Conservation (phyloP, 2,888 invertebrate genomes). For the Caradrina clavipalpis region DNA sequence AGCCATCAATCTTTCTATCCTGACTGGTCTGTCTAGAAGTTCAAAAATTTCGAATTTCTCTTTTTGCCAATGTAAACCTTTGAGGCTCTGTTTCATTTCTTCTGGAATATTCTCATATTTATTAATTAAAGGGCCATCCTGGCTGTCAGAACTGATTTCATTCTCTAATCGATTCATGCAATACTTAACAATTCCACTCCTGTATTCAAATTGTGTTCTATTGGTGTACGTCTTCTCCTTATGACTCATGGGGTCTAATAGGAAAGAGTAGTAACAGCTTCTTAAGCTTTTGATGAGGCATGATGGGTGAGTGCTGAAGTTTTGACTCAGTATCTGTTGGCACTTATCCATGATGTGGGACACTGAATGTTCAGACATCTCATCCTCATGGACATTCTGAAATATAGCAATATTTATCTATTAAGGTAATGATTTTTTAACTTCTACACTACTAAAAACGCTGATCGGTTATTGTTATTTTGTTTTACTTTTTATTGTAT, state of each 20-base stretch:
- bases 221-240: conserved; percentile 82
- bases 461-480: too few species aligned
- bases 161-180: conserved; percentile 83
- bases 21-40: conserved; percentile 77
- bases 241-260: conserved; percentile 78
- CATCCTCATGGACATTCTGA: conserved; percentile 86
- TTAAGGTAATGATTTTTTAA: background rate
- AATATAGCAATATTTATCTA: conserved; percentile 61
- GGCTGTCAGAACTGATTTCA: conserved; percentile 79
- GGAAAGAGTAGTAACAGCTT: conserved; percentile 80
- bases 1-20: conserved; percentile 88
- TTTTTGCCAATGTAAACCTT: conserved; percentile 84
- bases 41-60: conserved; percentile 85
- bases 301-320: conserved; percentile 84
- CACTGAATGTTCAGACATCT: conserved; percentile 72
- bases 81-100: conserved; percentile 79
- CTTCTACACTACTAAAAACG: too few species aligned
- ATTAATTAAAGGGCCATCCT: conserved; percentile 79
- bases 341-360: conserved; percentile 79
- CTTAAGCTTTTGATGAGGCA: conserved; percentile 76
- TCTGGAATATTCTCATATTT: conserved; percentile 78
- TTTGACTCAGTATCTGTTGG: conserved; percentile 78
- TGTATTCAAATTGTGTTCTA: conserved; percentile 74
- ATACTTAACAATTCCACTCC: conserved; percentile 83
- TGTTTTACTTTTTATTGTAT: too few species aligned